Evolutionary conservation across 2,113 vertebrate species (phyloP).

Genomic region (Paracanthobrama guichenoti): DNA sequence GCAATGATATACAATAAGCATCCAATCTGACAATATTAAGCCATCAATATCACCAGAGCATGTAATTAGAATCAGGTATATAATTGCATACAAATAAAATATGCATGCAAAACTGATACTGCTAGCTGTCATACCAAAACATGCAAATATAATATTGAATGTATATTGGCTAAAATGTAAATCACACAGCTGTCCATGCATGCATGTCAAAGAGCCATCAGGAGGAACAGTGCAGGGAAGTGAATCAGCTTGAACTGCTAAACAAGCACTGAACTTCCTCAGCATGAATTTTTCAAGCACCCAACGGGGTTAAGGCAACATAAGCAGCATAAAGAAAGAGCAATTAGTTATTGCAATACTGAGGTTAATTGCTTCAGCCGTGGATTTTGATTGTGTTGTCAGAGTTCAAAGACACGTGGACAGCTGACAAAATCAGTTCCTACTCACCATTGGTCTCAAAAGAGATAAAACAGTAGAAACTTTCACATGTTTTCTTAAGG

Average conservation of each 20-base stretch:
- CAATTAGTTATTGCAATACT: too few species aligned
- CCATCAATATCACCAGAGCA: not conserved
- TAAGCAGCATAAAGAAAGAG: not conserved
- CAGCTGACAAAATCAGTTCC: not conserved
- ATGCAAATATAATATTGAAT: not conserved
- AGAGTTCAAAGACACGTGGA: not conserved
- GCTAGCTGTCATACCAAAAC: too few species aligned
- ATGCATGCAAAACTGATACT: not conserved
- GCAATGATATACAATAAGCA: not conserved
- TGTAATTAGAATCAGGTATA: not conserved
- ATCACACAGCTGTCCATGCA: not conserved
- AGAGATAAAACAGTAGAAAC: not conserved
- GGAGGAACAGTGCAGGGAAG: not conserved
- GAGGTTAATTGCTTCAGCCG: not conserved
- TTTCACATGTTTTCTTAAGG: not conserved
- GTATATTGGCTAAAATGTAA: not conserved
- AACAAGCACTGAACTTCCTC: not conserved
- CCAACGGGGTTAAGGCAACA: not conserved
- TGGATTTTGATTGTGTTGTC: not conserved
- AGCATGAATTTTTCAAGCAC: not conserved
- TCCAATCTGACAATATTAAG: not conserved
- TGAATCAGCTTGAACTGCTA: not conserved
- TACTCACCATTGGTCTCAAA: conserved; percentile 8
- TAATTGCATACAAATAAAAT: not conserved
- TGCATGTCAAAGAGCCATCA: not conserved